Evolutionary conservation across 2,888 invertebrate genomes (phyloP), one percentile per base, ranked within the genome.

Genomic region (Cephalotes varians): DNA sequence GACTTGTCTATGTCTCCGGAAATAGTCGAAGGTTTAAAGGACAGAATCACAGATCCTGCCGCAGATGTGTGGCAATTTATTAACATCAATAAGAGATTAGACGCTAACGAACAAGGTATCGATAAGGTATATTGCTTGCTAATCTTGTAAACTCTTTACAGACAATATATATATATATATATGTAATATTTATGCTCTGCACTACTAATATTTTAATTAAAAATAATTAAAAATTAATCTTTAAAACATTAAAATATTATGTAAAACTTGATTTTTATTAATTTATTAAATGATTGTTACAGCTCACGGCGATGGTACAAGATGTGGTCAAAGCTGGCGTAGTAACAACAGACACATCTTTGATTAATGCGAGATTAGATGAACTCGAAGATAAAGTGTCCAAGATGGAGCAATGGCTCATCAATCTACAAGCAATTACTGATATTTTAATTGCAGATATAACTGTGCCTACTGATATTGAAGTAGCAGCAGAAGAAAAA

Each of bases 51-150:
- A 0, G 92, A 93, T 83, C 95, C 96, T 0, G 94, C 96, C 31
- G 95, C 96, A 18, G 96, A 97, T 82, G 96, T 97, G 96, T 96
- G 96, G 96, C 96, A 96, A 85, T 95, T 96, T 25, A 93, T 97
- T 79, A 96, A 96, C 86, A 95, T 97, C 0, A 95, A 95, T 0
- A 96, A 97, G 85, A 95, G 97, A 49, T 92, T 97, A 83, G 96
- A 97, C 65, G 96, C 96, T 0, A 95, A 95, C 6, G 97, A 97
- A 91, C 94, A 95, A 51, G 96, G 96, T 28, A 95, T 97, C 69
- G 94, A 95, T 25, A 97, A 96, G 92, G 91, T 91, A 83, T 44
- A 87, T 18, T 15, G 21, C 25, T 62, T 56, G 25, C 7, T 31
- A 67, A n/a, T 51, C n/a, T 51, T 18, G 31, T 83, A 54, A 64